phyloP scores from a whole-genome alignment of 2,113 vertebrate species.

The Sarotherodon lohbergeri region DNA sequence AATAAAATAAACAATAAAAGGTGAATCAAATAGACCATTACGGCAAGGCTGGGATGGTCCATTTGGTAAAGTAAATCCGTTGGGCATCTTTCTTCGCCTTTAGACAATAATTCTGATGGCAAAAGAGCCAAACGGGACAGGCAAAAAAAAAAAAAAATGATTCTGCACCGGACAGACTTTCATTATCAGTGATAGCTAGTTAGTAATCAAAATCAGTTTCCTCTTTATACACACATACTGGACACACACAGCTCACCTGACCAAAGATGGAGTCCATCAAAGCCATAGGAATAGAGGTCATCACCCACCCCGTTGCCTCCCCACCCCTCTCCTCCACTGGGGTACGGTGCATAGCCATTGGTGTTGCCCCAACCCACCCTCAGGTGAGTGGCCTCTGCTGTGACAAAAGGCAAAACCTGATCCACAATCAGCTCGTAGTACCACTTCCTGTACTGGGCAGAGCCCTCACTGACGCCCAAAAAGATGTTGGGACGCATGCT shows the following conservation, averaged over 20 bases:
- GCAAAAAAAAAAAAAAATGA: background rate
- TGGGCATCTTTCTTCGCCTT: no score
- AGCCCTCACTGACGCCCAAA: slow-evolving; percentile 90
- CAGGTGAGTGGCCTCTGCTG: slow-evolving; percentile 89
- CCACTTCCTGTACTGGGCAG: slow-evolving; percentile 95
- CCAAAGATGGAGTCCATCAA: slow-evolving; percentile 94
- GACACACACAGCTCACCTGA: slow-evolving; percentile 76
- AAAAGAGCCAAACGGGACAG: no score
- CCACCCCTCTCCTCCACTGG: slow-evolving; percentile 91
- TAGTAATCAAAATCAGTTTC: background rate
- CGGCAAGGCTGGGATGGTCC: no score
- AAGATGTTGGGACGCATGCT: slow-evolving; percentile 96
- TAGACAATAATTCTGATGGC: no score
- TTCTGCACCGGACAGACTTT: background rate
- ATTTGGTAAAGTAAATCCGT: no score
- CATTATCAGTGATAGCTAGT: background rate
- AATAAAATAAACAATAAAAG: no score
- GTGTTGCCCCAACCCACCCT: slow-evolving; percentile 95
- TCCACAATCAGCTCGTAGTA: slow-evolving; percentile 96
- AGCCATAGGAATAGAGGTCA: slow-evolving; percentile 91
- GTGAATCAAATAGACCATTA: no score
- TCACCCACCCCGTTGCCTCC: slow-evolving; percentile 93
- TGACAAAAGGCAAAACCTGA: slow-evolving; percentile 84
- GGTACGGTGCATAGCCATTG: slow-evolving; percentile 86
- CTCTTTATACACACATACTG: background rate